phyloP scores from a whole-genome alignment of 2,797 vertebrate species.

The Mus minutoides region DNA sequence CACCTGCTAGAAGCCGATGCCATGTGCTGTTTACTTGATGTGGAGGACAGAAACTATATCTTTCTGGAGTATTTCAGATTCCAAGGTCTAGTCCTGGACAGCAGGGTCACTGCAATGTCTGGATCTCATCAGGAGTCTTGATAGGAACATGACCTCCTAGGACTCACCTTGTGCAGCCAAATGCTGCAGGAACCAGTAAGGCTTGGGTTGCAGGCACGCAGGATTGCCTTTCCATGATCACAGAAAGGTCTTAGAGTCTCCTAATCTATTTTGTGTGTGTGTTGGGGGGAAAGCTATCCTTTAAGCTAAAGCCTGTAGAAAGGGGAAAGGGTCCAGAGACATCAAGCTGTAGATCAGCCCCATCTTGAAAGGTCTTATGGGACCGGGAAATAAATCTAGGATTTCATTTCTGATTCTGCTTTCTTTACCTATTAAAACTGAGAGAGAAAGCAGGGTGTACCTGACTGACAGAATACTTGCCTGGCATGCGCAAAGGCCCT shows the following conservation, averaged over 20 bases:
- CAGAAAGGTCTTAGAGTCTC: background rate
- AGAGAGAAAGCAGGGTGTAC: background rate
- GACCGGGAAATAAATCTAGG: conserved; percentile 1
- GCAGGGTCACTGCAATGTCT: background rate
- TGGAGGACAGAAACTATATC: background rate
- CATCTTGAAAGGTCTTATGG: background rate
- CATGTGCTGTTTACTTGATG: conserved; percentile 24
- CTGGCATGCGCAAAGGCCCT: background rate
- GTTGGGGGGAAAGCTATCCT: background rate
- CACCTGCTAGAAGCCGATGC: conserved; percentile 8
- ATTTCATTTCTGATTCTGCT: background rate
- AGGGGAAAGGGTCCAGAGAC: background rate
- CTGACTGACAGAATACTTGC: background rate
- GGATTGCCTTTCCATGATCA: background rate
- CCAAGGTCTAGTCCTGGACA: background rate
- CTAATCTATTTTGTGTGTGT: background rate
- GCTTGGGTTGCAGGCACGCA: background rate
- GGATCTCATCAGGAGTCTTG: background rate
- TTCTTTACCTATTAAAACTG: background rate
- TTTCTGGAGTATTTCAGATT: conserved; percentile 44
- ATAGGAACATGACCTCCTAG: background rate
- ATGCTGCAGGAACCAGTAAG: background rate
- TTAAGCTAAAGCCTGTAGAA: background rate
- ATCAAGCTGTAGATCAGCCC: background rate
- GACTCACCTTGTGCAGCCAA: background rate